These are phyloP conservation scores for Cairina moschata DNA, from an alignment of 2,113 vertebrate species.

Conservation along the genomic window DNA sequence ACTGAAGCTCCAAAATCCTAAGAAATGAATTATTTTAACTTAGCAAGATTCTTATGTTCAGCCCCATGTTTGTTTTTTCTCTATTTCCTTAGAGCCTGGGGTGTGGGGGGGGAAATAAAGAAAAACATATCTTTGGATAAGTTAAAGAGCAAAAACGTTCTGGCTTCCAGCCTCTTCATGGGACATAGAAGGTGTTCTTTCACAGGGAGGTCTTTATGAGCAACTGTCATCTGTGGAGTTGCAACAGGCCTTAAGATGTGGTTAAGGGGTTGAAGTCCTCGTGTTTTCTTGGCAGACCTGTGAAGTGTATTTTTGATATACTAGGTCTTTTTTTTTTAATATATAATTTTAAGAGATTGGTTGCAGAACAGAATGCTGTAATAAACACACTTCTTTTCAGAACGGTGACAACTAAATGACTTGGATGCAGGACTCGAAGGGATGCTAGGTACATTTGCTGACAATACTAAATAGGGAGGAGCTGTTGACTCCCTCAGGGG, in stretches of 20 bases:
- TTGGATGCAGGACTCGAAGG: no score
- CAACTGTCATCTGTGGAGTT: neutral
- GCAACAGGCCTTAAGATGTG: neutral
- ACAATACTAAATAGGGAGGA: neutral
- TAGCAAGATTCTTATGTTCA: neutral
- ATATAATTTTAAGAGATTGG: neutral
- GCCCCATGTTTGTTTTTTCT: neutral
- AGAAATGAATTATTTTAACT: neutral
- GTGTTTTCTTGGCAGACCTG: neutral
- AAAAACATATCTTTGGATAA: neutral
- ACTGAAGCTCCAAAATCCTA: neutral
- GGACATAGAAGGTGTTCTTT: neutral
- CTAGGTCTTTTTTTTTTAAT: neutral
- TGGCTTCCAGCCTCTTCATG: neutral
- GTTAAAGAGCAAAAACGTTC: neutral
- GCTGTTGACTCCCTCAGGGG: neutral
- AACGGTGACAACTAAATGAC: neutral
- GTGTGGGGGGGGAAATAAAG: no score
- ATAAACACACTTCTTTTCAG: neutral
- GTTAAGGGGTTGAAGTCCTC: neutral
- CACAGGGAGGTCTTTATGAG: neutral
- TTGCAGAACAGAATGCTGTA: neutral
- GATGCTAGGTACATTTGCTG: neutral
- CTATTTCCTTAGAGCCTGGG: neutral
- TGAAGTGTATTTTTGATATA: neutral